Percentiles rank a stretch among this genome's conserved stretches.
phyloP scores from a whole-genome alignment of 2,797 vertebrate species.

The Astyanax mexicanus region DNA sequence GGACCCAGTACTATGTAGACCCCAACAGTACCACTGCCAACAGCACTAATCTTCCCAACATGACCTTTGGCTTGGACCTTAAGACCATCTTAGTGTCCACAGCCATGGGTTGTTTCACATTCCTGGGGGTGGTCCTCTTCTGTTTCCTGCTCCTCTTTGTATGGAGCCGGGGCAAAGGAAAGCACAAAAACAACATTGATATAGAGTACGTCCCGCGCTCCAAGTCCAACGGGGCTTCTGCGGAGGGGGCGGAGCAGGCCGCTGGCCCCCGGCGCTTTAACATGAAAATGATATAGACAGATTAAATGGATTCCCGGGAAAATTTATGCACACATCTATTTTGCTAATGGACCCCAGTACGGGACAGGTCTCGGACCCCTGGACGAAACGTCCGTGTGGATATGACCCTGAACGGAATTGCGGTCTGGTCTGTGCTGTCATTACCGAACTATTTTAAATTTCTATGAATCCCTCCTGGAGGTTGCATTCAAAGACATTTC shows the following conservation, averaged over 20 bases:
- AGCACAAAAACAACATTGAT: constrained; percentile 99
- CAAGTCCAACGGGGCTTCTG: constrained; percentile 90
- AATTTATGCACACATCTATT: constrained; percentile 68
- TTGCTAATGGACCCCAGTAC: constrained; percentile 62
- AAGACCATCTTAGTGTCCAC: constrained; percentile 99
- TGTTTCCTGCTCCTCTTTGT: constrained; percentile 99
- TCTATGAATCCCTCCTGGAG: constrained; percentile 72
- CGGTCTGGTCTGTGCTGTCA: constrained; percentile 63
- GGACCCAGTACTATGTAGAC: constrained; percentile 98
- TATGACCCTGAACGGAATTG: constrained; percentile 52
- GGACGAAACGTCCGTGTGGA: constrained; percentile 20
- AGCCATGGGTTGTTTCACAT: constrained; percentile 99
- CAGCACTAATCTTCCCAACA: constrained; percentile 83
- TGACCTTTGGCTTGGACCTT: constrained; percentile 93
- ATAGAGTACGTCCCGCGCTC: constrained; percentile 96
- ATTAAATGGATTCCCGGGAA: constrained; percentile 52
- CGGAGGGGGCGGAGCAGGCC: constrained; percentile 87
- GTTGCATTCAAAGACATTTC: constrained; percentile 75
- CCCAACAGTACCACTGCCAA: constrained; percentile 92
- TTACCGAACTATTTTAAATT: constrained; percentile 77
- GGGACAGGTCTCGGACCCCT: constrained; percentile 27
- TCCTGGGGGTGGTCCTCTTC: constrained; percentile 98
- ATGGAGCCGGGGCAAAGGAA: constrained; percentile 99
- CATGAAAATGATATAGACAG: constrained; percentile 99
- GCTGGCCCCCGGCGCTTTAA: constrained; percentile 92